Evolutionary conservation across 2,113 vertebrate species (phyloP).

Genomic region (Pedetes capensis): DNA sequence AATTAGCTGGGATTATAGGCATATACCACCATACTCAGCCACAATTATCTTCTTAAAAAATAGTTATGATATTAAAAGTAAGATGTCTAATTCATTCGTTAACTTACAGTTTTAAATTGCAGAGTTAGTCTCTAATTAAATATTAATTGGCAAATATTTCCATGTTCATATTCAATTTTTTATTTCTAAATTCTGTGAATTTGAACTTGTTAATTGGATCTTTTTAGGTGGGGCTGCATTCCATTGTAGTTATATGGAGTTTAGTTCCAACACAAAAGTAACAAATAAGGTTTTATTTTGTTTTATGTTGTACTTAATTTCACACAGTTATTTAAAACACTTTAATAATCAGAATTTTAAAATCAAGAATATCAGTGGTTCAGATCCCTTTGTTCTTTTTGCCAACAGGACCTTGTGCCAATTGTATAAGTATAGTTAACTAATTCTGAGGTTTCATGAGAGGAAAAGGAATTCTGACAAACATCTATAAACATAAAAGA

Average conservation of each 20-base stretch:
- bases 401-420: neutral
- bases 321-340: neutral
- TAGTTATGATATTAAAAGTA: slow-evolving; percentile 30
- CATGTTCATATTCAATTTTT: slow-evolving; percentile 37
- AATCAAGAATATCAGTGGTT: neutral
- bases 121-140: neutral
- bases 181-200: slow-evolving; percentile 20
- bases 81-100: slow-evolving; percentile 13
- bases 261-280: slow-evolving; percentile 25
- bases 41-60: neutral
- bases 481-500: neutral
- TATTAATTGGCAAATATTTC: slow-evolving; percentile 9
- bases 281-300: neutral
- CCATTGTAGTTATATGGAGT: neutral
- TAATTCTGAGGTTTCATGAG: neutral
- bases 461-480: slow-evolving; percentile 22
- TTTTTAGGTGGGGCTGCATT: slow-evolving; percentile 5
- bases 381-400: neutral
- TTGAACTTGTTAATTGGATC: slow-evolving; percentile 8
- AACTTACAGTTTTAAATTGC: neutral
- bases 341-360: slow-evolving; percentile 5
- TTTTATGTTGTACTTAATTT: slow-evolving; percentile 22
- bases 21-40: too few species aligned
- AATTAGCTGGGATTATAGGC: too few species aligned
- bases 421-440: neutral